These are phyloP conservation scores for Zaprionus obscuricornis DNA, from an alignment of 2,888 invertebrate species.

Conservation along the genomic window DNA sequence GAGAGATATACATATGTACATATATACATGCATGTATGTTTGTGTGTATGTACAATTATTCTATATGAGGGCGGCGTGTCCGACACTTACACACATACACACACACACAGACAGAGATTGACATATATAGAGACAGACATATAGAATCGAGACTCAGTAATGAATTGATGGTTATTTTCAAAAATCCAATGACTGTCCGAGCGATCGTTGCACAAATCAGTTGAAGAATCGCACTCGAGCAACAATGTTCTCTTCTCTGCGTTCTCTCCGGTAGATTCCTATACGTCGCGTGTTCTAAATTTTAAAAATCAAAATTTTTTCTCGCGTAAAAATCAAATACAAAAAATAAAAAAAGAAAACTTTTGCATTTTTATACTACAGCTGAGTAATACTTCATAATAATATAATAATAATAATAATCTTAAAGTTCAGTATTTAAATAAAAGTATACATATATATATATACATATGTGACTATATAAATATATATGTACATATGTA, in stretches of 20 bases:
- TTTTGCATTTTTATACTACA: too few relatives aligned
- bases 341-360: too few relatives aligned
- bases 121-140: slow-evolving; percentile 13
- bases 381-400: too few relatives aligned
- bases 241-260: slow-evolving; percentile 65
- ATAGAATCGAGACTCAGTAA: slow-evolving; percentile 47
- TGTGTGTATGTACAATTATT: background rate
- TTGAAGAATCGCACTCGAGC: slow-evolving; percentile 82
- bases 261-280: too few relatives aligned
- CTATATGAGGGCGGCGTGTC: slow-evolving; percentile 68
- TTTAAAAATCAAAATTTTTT: too few relatives aligned
- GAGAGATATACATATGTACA: slow-evolving; percentile 9
- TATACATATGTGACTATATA: slow-evolving; percentile 13
- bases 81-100: slow-evolving; percentile 15
- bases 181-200: slow-evolving; percentile 83
- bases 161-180: slow-evolving; percentile 78
- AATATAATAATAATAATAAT: too few relatives aligned
- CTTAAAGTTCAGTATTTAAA: too few relatives aligned
- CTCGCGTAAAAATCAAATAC: too few relatives aligned
- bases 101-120: slow-evolving; percentile 13
- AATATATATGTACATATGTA: slow-evolving; percentile 9
- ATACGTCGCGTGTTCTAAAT: slow-evolving; percentile 23
- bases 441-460: slow-evolving; percentile 6
- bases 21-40: slow-evolving; percentile 11
- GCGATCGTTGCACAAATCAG: slow-evolving; percentile 82